Conservation (phyloP, 1,140 invertebrate genomes). For the Saccostrea cuccullata region DNA sequence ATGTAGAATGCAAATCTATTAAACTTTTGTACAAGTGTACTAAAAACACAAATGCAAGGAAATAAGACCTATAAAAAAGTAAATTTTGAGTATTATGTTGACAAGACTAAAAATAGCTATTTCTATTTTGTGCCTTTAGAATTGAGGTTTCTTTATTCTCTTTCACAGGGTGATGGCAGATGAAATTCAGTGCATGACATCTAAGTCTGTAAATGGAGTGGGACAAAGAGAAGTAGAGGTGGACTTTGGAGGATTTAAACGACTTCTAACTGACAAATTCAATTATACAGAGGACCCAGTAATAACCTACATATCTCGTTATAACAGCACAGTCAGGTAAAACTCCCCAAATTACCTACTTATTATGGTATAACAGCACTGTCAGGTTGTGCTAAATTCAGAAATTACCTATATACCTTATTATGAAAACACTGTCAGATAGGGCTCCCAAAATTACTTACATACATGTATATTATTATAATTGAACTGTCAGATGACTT, state of each 20-base stretch:
- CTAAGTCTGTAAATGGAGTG: slow-evolving; percentile 57
- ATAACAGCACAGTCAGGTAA: slow-evolving; percentile 10
- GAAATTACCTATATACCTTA: slow-evolving; percentile 64
- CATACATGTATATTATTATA: no score
- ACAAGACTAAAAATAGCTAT: no score
- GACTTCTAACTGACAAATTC: slow-evolving; percentile 61
- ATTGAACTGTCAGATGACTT: no score
- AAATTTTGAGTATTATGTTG: no score
- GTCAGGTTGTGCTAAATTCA: neutral
- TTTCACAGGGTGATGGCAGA: slow-evolving; percentile 65
- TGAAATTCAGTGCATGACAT: slow-evolving; percentile 65
- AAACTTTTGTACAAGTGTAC: no score
- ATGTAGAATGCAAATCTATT: no score
- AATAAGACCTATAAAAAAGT: no score
- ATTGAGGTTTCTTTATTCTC: neutral
- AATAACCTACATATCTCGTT: slow-evolving; percentile 66
- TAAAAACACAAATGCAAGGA: no score
- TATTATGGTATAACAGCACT: slow-evolving; percentile 47
- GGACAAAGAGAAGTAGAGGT: slow-evolving; percentile 65
- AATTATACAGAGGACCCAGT: slow-evolving; percentile 67
- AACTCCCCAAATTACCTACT: slow-evolving; percentile 63
- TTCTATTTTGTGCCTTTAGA: no score
- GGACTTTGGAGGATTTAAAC: slow-evolving; percentile 71
- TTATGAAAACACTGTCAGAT: neutral
- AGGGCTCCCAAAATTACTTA: no score